These are phyloP conservation scores for Orbicella faveolata DNA, from an alignment of 64 coral and sea anemone species.

Conservation along the genomic window DNA sequence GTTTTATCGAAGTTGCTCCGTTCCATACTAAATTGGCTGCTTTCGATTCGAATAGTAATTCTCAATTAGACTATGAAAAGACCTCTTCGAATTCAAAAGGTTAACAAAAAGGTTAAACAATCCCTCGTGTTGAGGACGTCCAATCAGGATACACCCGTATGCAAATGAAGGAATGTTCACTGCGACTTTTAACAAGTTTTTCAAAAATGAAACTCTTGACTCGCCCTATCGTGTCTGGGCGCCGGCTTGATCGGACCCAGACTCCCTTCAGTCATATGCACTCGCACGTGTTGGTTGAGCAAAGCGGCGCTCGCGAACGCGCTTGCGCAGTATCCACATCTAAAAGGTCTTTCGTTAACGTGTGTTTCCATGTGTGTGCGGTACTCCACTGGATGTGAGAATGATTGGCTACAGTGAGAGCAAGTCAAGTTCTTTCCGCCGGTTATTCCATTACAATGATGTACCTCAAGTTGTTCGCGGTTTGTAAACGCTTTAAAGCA, in stretches of 20 bases:
- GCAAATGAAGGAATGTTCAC: too few species aligned
- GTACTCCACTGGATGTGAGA: conserved; percentile 84
- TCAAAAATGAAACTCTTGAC: conserved; percentile 50
- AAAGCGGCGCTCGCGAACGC: conserved; percentile 84
- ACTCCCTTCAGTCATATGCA: conserved; percentile 78
- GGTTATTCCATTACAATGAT: conserved; percentile 75
- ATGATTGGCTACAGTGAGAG: conserved; percentile 80
- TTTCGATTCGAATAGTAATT: too few species aligned
- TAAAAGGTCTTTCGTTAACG: conserved; percentile 87
- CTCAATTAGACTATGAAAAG: too few species aligned
- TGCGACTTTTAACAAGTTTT: neutral
- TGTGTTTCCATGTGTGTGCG: conserved; percentile 82
- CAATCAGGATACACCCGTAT: too few species aligned
- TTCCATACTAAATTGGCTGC: too few species aligned
- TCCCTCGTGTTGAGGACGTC: too few species aligned
- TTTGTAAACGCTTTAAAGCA: conserved; percentile 93
- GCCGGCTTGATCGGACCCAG: conserved; percentile 48
- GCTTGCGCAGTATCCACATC: conserved; percentile 89
- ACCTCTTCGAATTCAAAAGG: too few species aligned
- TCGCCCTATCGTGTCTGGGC: conserved; percentile 55
- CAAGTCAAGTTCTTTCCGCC: conserved; percentile 81
- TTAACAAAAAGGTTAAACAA: too few species aligned
- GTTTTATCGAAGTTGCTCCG: too few species aligned
- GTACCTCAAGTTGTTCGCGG: conserved; percentile 83
- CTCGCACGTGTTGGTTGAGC: conserved; percentile 90